Percentiles rank a stretch among this genome's conserved stretches.
Evolutionary conservation across 2,113 vertebrate species (phyloP).

Genomic region (Ceyx margarethae): DNA sequence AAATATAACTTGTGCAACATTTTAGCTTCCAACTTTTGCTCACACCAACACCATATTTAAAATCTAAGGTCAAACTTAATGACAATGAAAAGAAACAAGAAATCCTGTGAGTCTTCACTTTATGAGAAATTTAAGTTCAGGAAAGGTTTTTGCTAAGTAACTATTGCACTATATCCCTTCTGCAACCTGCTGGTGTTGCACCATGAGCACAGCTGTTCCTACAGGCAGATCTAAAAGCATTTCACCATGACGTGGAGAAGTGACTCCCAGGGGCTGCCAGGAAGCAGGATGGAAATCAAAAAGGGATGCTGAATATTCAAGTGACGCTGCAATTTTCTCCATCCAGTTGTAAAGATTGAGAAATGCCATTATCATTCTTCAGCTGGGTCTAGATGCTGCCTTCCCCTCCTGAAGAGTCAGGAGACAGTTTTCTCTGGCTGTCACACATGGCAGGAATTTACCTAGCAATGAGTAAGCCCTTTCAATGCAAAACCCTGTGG

Average conservation of each 20-base stretch:
- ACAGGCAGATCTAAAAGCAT: neutral
- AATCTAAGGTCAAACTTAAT: neutral
- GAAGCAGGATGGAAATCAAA: neutral
- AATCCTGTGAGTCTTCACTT: neutral
- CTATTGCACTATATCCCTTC: neutral
- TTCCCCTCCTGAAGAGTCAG: neutral
- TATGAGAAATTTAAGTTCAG: neutral
- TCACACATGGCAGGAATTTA: neutral
- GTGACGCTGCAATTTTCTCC: neutral
- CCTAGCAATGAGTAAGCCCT: neutral
- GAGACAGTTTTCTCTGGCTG: neutral
- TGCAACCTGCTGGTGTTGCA: neutral
- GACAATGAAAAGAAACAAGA: neutral
- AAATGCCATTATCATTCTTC: neutral
- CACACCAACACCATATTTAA: neutral
- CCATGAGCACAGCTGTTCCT: neutral
- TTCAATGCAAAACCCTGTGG: neutral
- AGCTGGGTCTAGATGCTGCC: neutral
- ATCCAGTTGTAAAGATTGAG: neutral
- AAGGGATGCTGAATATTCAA: neutral
- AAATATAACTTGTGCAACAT: neutral
- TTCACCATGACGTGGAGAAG: conserved; percentile 48
- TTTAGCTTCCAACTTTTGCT: neutral
- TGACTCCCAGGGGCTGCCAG: neutral
- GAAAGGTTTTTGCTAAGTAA: neutral